Conservation (phyloP, 2,113 vertebrate genomes). For the Phylloscopus trochilus region DNA sequence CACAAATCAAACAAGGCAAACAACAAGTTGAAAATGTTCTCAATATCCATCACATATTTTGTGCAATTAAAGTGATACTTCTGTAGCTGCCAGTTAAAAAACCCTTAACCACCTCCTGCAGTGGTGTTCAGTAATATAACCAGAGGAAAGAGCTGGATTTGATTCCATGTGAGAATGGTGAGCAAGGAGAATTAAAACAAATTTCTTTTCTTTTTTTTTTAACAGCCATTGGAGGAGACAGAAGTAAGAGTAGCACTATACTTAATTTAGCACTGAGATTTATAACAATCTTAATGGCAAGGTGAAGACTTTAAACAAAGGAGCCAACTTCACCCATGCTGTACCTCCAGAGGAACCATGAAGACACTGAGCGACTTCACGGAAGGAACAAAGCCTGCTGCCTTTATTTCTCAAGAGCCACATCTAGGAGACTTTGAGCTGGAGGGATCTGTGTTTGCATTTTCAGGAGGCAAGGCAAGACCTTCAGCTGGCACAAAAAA, state of each 20-base stretch:
- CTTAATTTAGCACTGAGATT: not conserved
- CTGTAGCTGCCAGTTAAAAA: not conserved
- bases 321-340: not conserved
- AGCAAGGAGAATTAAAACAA: not conserved
- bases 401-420: not conserved
- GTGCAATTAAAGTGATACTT: not conserved
- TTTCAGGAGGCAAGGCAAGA: not conserved
- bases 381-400: not conserved
- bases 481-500: not conserved
- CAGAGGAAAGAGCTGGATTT: not conserved
- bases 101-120: not conserved
- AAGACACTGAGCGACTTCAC: not conserved
- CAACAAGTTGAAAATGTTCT: conserved; percentile 13
- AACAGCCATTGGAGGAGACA: not conserved
- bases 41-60: not conserved
- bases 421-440: not conserved
- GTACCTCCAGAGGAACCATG: not conserved
- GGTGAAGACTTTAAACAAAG: not conserved
- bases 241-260: not conserved
- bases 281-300: not conserved
- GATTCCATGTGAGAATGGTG: not conserved
- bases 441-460: not conserved
- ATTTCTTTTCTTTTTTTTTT: not conserved
- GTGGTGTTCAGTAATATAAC: not conserved
- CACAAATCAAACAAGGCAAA: conserved; percentile 13